Evolutionary conservation across 2,797 vertebrate genomes (phyloP).

Genomic region (Lagocephalus sceleratus): DNA sequence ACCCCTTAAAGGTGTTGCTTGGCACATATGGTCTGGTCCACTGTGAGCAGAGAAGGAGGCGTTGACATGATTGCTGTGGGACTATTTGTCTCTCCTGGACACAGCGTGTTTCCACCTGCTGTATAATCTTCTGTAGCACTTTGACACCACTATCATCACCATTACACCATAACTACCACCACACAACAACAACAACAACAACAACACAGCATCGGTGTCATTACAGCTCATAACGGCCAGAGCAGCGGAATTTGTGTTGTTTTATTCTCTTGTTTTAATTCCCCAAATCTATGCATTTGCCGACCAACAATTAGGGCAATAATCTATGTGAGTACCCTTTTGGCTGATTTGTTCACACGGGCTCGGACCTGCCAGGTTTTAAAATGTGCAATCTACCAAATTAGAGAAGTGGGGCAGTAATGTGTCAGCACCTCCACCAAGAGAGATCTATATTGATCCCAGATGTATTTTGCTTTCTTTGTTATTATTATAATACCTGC

Average conservation of each 20-base stretch:
- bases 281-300: slow-evolving; percentile 1
- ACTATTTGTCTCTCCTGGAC: slow-evolving; percentile 65
- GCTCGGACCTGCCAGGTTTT: slow-evolving; percentile 12
- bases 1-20: slow-evolving; percentile 63
- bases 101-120: slow-evolving; percentile 56
- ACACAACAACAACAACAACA: slow-evolving; percentile 24
- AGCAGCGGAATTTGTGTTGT: neutral
- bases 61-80: slow-evolving; percentile 62
- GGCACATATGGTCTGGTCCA: slow-evolving; percentile 54
- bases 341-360: slow-evolving; percentile 14
- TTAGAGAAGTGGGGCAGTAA: neutral
- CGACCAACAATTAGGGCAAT: slow-evolving; percentile 5
- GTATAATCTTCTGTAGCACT: slow-evolving; percentile 58
- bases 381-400: slow-evolving; percentile 15
- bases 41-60: slow-evolving; percentile 57
- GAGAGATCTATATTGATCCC: no score
- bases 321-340: slow-evolving; percentile 13
- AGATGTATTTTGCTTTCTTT: no score
- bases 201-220: slow-evolving; percentile 3
- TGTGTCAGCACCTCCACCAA: no score
- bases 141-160: slow-evolving; percentile 63
- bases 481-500: no score
- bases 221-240: slow-evolving; percentile 32
- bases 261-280: slow-evolving; percentile 8
- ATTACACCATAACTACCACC: slow-evolving; percentile 65